Base-by-base conservation (phyloP, 2,888 invertebrate genomes). In the Ecliptopera silaceata region DNA sequence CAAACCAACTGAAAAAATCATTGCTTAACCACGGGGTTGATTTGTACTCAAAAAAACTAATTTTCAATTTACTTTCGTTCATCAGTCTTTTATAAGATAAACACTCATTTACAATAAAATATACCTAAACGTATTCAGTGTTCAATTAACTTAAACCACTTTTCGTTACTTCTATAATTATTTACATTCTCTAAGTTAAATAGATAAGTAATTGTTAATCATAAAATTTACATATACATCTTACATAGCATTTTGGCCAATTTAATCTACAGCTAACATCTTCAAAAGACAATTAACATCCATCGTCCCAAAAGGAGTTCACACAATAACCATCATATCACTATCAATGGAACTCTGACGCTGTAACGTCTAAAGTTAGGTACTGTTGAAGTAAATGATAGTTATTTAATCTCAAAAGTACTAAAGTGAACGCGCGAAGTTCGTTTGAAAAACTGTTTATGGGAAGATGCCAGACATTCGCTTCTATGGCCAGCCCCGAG, bases 51-150 rank as follows among this genome's bases (percentile, higher is more conserved):
- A 60, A 72, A n/a, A 62, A 55, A 56, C 68, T 62, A 57, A 57
- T 64, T 66, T 61, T 64, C 38, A 46, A 44, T 48, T 65, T 54
- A n/a, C 6, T 63, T 65, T 67, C 66, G 72, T 68, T 75, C 76
- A 73, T 88, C 88, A 88, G 88, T 89, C 88, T 89, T 88, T 80
- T 72, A 68, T 71, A 80, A 83, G 79, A 57, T 62, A 63, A 63
- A 56, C 61, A 49, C 43, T 51, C 52, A 44, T n/a, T 50, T 63
- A 38, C 49, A 42, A 13, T 38, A 26, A 38, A 26, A 38, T n/a
- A 52, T n/a, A 54, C 18, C 47, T n/a, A 12, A 22, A 42, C 26
- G 17, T 20, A 45, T 46, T 41, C 32, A 34, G 32, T 26, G 12
- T 45, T 34, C 32, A 53, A 50, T 26, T 17, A 53, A 50, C 32